Base-by-base conservation (phyloP, 53 echinoderm and acorn worm species). In the Antedon mediterranea region DNA sequence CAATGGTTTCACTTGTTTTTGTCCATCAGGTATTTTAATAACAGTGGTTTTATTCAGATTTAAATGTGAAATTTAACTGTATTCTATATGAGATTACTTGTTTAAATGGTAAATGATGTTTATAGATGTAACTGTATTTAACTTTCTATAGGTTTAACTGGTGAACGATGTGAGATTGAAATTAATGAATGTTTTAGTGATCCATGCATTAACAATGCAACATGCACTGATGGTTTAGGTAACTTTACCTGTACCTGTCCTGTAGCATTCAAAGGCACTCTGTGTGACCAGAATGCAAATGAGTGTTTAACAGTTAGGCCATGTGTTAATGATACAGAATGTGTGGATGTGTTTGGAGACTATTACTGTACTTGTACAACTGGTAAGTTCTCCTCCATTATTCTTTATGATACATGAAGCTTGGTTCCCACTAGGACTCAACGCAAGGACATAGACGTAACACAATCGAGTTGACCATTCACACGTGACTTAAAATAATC, bases 11-110 rank as follows among this genome's bases (percentile, higher is more conserved):
- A 74, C 74, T 32, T 81, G 81, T 43, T 81, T 43, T 43, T 81
- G 81, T 43, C 30, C 75, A n/a, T 34, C 33, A 33, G 81, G 81
- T 81, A 34, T n/a, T n/a, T n/a, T n/a, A n/a, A n/a, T n/a, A n/a
- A n/a, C n/a, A n/a, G n/a, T n/a, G n/a, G n/a, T n/a, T n/a, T n/a
- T n/a, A n/a, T n/a, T n/a, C n/a, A n/a, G n/a, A n/a, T n/a, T n/a
- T n/a, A n/a, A n/a, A n/a, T n/a, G n/a, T n/a, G n/a, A n/a, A n/a
- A n/a, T n/a, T n/a, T n/a, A n/a, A n/a, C n/a, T n/a, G n/a, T n/a
- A n/a, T n/a, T n/a, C n/a, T n/a, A n/a, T n/a, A n/a, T n/a, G n/a
- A n/a, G n/a, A n/a, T n/a, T n/a, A n/a, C n/a, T n/a, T n/a, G n/a
- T n/a, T n/a, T n/a, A n/a, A n/a, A n/a, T n/a, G n/a, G n/a, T n/a